Conservation (phyloP, 2,888 invertebrate species). For the Phyllotreta striolata region DNA sequence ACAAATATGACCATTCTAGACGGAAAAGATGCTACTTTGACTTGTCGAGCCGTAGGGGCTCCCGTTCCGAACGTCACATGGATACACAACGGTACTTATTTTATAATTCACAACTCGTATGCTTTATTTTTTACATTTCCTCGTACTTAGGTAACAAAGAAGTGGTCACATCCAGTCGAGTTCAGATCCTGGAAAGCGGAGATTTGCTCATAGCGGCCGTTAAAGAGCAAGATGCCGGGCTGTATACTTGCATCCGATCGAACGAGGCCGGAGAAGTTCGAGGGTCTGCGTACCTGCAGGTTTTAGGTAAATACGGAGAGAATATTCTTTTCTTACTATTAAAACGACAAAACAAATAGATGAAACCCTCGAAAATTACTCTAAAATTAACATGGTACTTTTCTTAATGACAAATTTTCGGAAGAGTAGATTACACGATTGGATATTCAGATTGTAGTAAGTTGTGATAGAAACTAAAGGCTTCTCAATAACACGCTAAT, state of each 20-base stretch:
- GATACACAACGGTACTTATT: slow-evolving; percentile 84
- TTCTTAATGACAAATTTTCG: slow-evolving; percentile 3
- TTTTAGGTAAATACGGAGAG: slow-evolving; percentile 67
- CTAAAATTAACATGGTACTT: too few species aligned
- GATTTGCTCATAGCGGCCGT: slow-evolving; percentile 89
- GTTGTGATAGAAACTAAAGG: slow-evolving; percentile 6
- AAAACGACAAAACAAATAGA: too few species aligned
- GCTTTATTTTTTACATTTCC: too few species aligned
- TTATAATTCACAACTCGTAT: too few species aligned
- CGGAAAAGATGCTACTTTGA: slow-evolving; percentile 89
- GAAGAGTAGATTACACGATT: background rate
- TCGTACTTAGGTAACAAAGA: slow-evolving; percentile 66
- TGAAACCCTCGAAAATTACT: too few species aligned
- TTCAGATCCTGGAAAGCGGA: slow-evolving; percentile 86
- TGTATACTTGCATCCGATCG: slow-evolving; percentile 86
- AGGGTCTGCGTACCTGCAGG: slow-evolving; percentile 82
- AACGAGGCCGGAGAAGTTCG: slow-evolving; percentile 90
- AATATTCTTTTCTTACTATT: too few species aligned
- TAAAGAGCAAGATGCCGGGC: slow-evolving; percentile 83
- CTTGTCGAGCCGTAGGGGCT: slow-evolving; percentile 89
- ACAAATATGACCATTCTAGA: slow-evolving; percentile 89
- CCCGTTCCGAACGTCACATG: slow-evolving; percentile 91
- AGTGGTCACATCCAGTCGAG: slow-evolving; percentile 75
- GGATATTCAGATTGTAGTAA: slow-evolving; percentile 12
- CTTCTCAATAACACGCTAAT: slow-evolving; percentile 4